phyloP scores from a whole-genome alignment of 2,888 invertebrate genomes.

The Apamea epomidion region DNA sequence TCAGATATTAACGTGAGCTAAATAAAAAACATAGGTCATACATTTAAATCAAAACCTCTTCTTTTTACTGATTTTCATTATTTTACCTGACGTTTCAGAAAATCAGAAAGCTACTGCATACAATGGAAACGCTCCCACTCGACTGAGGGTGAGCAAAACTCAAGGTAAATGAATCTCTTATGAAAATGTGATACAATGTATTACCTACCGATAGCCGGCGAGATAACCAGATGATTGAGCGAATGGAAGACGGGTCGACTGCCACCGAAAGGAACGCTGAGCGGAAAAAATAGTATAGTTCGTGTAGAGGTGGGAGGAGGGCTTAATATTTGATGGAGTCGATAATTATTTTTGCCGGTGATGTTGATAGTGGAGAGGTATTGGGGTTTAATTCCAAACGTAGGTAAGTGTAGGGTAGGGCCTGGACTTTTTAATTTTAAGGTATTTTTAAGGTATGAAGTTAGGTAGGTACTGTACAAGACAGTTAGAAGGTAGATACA shows the following conservation, averaged over 20 bases:
- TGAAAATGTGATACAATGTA: slow-evolving; percentile 82
- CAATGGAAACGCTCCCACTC: slow-evolving; percentile 68
- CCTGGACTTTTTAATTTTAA: no score
- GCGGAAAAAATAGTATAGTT: slow-evolving; percentile 52
- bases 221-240: slow-evolving; percentile 74
- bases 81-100: not conserved
- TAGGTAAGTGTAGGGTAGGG: not conserved
- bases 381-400: not conserved
- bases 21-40: not conserved
- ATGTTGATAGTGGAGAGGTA: not conserved
- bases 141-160: slow-evolving; percentile 74
- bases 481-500: no score
- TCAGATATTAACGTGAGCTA: not conserved
- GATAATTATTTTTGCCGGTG: slow-evolving; percentile 13
- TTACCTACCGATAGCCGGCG: slow-evolving; percentile 70
- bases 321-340: slow-evolving; percentile 12
- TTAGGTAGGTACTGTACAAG: no score
- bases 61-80: no score
- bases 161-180: slow-evolving; percentile 83
- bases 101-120: not conserved
- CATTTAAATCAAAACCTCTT: no score
- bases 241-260: slow-evolving; percentile 60
- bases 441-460: no score
- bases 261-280: slow-evolving; percentile 45
- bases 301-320: not conserved